Percentiles rank a stretch among this genome's conserved stretches.
Evolutionary conservation across 1,140 invertebrate genomes (phyloP).

Genomic region (Eumeta japonica): DNA sequence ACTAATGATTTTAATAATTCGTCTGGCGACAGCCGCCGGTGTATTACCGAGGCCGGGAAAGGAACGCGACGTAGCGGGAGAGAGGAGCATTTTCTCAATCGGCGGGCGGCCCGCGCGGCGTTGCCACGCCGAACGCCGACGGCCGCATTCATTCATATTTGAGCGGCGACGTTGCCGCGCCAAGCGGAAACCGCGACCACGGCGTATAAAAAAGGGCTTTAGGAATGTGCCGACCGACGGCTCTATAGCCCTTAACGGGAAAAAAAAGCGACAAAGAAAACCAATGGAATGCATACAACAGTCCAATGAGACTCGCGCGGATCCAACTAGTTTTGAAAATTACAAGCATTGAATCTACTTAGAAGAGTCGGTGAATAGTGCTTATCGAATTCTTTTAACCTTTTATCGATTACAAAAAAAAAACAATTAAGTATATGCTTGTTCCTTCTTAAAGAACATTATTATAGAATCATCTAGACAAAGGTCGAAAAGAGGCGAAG

Average conservation of each 20-base stretch:
- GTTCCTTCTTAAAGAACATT: not conserved
- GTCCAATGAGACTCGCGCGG: not conserved
- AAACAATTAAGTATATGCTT: too few species aligned
- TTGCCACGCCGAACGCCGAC: constrained; percentile 41
- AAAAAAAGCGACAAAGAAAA: constrained; percentile 36
- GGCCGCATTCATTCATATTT: constrained; percentile 57
- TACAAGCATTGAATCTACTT: not conserved
- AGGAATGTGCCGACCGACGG: constrained; percentile 52
- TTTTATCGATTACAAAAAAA: too few species aligned
- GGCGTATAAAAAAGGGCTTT: constrained; percentile 51
- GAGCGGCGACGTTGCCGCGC: constrained; percentile 51
- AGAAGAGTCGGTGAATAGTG: too few species aligned
- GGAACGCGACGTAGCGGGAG: constrained; percentile 33
- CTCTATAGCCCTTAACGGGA: constrained; percentile 45
- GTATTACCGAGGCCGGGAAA: constrained; percentile 19
- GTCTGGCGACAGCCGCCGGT: not conserved
- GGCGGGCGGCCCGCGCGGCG: constrained; percentile 46
- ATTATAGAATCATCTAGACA: not conserved
- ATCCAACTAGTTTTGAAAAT: not conserved
- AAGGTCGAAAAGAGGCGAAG: not conserved
- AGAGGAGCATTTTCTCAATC: constrained; percentile 50
- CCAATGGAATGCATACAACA: constrained; percentile 43
- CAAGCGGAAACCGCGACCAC: constrained; percentile 54
- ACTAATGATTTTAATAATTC: too few species aligned
- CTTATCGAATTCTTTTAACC: constrained; percentile 1